Percentiles rank a stretch among this genome's conserved stretches.
Evolutionary conservation across 1,140 invertebrate species (phyloP).

Genomic region (Diuraphis noxia): DNA sequence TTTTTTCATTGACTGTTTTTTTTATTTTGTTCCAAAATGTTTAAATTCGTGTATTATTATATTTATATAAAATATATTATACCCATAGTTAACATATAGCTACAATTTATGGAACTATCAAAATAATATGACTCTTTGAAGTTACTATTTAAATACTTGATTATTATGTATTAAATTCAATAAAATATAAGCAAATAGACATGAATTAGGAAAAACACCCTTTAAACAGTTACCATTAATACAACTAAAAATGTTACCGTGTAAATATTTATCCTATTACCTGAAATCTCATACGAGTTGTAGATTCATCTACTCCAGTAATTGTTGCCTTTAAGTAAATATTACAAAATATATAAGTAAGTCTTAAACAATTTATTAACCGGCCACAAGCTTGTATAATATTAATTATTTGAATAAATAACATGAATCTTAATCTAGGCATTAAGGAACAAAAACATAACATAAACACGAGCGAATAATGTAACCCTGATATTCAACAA

Average conservation of each 20-base stretch:
- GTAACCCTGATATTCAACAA: conserved; percentile 48
- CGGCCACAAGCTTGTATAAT: background rate
- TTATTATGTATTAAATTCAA: background rate
- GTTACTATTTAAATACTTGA: background rate
- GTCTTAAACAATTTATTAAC: background rate
- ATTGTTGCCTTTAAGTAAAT: background rate
- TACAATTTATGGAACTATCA: background rate
- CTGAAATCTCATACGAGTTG: background rate
- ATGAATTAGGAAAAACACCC: background rate
- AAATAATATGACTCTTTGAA: background rate
- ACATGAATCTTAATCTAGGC: conserved; percentile 10
- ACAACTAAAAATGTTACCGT: no score
- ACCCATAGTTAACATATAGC: background rate
- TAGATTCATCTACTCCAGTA: background rate
- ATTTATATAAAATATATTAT: no score
- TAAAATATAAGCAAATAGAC: background rate
- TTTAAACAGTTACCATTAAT: no score
- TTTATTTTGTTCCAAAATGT: background rate
- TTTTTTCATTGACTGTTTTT: background rate
- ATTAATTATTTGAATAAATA: conserved; percentile 12
- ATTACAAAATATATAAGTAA: background rate
- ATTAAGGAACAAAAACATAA: conserved; percentile 29
- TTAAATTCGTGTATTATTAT: background rate
- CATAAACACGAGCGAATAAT: conserved; percentile 10
- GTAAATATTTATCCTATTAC: no score